A percentile compares a stretch with the other conserved stretches of the same genome.
These are phyloP conservation scores for Cetoscarus ocellatus DNA, from an alignment of 2,797 vertebrate species.

Conservation along the genomic window DNA sequence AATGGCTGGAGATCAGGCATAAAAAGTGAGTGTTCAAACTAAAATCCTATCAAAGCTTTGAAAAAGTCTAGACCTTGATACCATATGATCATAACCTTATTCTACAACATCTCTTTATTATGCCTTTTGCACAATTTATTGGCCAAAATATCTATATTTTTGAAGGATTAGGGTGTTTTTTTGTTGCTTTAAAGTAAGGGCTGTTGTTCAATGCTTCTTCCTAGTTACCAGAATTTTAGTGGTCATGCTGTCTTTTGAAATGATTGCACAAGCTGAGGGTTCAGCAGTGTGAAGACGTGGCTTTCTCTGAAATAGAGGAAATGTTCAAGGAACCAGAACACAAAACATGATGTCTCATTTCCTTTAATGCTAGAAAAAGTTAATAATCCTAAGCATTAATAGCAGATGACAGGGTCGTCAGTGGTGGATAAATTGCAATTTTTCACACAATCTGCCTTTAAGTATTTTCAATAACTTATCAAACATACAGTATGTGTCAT, in stretches of 20 bases:
- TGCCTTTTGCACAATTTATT: neutral
- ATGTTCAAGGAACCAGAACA: neutral
- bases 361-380: neutral
- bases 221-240: neutral
- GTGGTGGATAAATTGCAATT: too few species aligned
- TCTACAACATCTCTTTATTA: neutral
- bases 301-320: constrained; percentile 27
- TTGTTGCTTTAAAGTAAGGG: neutral
- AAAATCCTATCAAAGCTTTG: neutral
- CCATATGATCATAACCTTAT: constrained; percentile 3
- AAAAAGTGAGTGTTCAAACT: constrained; percentile 7
- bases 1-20: neutral
- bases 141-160: neutral
- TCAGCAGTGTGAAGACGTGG: constrained; percentile 2
- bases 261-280: constrained; percentile 15
- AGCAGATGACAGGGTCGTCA: too few species aligned
- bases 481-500: too few species aligned
- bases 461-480: too few species aligned
- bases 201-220: neutral
- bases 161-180: neutral
- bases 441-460: too few species aligned
- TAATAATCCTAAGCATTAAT: neutral
- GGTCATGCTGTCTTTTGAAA: neutral
- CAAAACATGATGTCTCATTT: too few species aligned
- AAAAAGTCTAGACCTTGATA: constrained; percentile 16